Evolutionary conservation across 2,113 vertebrate genomes (phyloP).

Genomic region (Phylloscopus trochilus): DNA sequence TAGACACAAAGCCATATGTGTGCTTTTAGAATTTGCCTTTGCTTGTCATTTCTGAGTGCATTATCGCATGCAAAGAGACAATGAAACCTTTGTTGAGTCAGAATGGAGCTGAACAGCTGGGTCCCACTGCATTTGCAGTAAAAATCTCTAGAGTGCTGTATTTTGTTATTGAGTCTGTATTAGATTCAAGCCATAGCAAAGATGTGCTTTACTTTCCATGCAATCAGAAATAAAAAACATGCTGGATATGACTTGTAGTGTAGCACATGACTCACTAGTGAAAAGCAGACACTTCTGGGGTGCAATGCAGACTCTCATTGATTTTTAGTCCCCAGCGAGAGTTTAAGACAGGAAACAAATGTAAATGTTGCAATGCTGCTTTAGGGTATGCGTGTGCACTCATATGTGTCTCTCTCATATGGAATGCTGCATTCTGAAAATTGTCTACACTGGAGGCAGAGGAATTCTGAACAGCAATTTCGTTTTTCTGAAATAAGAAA

Average conservation of each 20-base stretch:
- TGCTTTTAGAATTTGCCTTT: conserved; percentile 15
- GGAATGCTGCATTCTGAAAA: neutral
- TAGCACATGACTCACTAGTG: neutral
- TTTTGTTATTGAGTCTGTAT: neutral
- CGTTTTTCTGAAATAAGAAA: neutral
- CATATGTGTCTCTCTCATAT: neutral
- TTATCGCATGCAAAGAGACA: neutral
- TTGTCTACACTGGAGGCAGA: neutral
- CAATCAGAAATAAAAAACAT: neutral
- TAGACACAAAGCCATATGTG: neutral
- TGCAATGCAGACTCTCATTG: neutral
- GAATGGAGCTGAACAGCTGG: conserved; percentile 42
- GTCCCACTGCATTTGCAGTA: neutral
- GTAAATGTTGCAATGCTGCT: neutral
- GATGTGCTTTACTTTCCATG: neutral
- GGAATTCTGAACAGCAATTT: neutral
- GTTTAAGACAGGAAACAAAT: conserved; percentile 14
- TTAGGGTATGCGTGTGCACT: neutral
- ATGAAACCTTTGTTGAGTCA: neutral
- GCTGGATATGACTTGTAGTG: neutral
- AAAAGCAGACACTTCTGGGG: neutral
- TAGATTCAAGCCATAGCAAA: neutral
- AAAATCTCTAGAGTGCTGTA: conserved; percentile 3
- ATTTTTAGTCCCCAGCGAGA: neutral
- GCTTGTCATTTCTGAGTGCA: neutral